Evolutionary conservation across 2,113 vertebrate genomes (phyloP).

Genomic region (Rhagologus leucostigma): DNA sequence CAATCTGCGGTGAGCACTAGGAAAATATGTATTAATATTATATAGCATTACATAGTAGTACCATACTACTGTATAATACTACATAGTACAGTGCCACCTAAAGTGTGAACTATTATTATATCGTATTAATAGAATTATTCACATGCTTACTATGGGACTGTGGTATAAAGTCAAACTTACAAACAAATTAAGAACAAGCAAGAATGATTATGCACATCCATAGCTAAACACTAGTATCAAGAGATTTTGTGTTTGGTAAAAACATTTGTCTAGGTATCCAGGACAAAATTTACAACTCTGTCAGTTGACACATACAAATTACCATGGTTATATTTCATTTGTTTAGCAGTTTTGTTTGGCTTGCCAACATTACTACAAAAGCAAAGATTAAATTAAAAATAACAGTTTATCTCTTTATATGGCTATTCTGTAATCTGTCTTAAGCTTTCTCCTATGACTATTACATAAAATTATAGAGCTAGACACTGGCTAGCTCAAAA

Average conservation of each 20-base stretch:
- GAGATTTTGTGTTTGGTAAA: not conserved
- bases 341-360: not conserved
- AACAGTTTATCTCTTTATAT: not conserved
- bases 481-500: not conserved
- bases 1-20: not conserved
- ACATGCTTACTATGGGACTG: not conserved
- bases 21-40: not conserved
- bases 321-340: not conserved
- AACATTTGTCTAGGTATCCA: not conserved
- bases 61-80: not conserved
- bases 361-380: not conserved
- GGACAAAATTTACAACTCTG: not conserved
- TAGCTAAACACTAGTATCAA: not conserved
- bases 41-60: not conserved
- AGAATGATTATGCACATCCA: not conserved
- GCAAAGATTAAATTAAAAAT: not conserved
- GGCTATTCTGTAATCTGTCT: not conserved
- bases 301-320: not conserved
- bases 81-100: not conserved
- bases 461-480: not conserved
- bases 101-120: not conserved
- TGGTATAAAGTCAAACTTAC: not conserved
- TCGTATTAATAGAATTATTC: not conserved
- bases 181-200: not conserved
- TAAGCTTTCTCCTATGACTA: not conserved